Evolutionary conservation across 1,140 invertebrate species (phyloP).

Genomic region (Brachionus paranguensis): DNA sequence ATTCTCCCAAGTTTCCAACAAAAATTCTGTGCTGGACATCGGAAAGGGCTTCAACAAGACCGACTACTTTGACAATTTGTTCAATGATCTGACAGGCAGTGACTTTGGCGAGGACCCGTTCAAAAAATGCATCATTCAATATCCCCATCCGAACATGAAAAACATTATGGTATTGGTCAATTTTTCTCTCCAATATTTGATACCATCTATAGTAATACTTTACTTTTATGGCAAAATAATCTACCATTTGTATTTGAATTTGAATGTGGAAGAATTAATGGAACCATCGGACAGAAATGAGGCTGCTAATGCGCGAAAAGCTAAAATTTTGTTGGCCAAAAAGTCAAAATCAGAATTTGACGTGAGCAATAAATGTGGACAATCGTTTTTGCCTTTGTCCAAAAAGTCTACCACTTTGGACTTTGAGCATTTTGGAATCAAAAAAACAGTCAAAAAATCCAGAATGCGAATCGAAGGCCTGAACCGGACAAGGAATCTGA

Average conservation of each 20-base stretch:
- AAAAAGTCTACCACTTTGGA: not conserved
- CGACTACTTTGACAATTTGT: not conserved
- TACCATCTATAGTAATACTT: constrained; percentile 36
- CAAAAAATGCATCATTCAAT: constrained; percentile 26
- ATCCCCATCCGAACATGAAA: constrained; percentile 18
- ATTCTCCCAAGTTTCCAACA: constrained; percentile 28
- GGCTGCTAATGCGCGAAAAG: not conserved
- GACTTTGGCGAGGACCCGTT: constrained; percentile 33
- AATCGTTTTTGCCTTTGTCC: not conserved
- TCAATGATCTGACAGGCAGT: not conserved
- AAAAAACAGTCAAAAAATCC: not conserved
- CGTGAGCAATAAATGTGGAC: not conserved
- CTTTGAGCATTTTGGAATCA: not conserved
- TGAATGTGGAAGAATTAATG: constrained; percentile 39
- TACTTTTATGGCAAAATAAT: constrained; percentile 39
- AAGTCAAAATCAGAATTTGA: not conserved
- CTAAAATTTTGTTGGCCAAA: not conserved
- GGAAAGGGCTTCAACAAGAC: not conserved
- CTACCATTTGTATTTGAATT: constrained; percentile 39
- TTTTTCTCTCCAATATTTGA: constrained; percentile 30
- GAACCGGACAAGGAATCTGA: constrained; percentile 20
- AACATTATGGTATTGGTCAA: constrained; percentile 36
- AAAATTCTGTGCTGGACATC: not conserved
- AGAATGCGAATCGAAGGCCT: constrained; percentile 27
- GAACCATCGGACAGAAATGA: not conserved